Percentiles rank a stretch among this genome's conserved stretches.
Conservation (phyloP, 2,113 vertebrate genomes). For the Crocuta crocuta region DNA sequence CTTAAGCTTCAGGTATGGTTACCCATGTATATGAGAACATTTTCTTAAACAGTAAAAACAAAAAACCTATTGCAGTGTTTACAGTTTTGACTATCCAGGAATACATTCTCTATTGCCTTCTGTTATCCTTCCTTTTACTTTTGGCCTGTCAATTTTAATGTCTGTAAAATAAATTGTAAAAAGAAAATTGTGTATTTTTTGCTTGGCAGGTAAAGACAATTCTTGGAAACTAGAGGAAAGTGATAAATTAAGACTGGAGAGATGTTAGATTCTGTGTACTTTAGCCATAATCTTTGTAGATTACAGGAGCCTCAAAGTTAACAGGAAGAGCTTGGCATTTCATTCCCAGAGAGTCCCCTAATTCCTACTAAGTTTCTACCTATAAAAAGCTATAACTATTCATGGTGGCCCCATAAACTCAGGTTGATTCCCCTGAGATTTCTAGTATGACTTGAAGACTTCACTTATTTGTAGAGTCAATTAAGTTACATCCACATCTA, state of each 20-base stretch:
- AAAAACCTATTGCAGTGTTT: constrained; percentile 63
- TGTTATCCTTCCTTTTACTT: constrained; percentile 26
- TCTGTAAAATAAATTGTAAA: constrained; percentile 66
- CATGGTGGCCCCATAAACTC: not conserved
- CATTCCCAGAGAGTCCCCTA: not conserved
- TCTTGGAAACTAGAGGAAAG: not conserved
- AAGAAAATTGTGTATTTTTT: constrained; percentile 28
- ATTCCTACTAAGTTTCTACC: not conserved
- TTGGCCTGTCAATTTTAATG: constrained; percentile 15
- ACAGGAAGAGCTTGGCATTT: not conserved
- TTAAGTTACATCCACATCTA: not conserved
- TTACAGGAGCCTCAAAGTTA: not conserved
- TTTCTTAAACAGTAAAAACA: not conserved
- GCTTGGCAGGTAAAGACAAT: not conserved
- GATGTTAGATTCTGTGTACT: not conserved
- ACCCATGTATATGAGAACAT: not conserved
- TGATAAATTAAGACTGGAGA: not conserved
- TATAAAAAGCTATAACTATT: not conserved
- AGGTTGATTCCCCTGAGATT: not conserved
- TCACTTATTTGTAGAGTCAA: not conserved
- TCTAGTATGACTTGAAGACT: not conserved
- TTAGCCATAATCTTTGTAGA: not conserved
- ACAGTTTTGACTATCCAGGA: constrained; percentile 43
- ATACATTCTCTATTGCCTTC: constrained; percentile 11
- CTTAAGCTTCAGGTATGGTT: not conserved